Evolutionary conservation across 2,888 invertebrate species (phyloP), one percentile per base, ranked within the genome.

Genomic region (Ischnus inquisitorius): DNA sequence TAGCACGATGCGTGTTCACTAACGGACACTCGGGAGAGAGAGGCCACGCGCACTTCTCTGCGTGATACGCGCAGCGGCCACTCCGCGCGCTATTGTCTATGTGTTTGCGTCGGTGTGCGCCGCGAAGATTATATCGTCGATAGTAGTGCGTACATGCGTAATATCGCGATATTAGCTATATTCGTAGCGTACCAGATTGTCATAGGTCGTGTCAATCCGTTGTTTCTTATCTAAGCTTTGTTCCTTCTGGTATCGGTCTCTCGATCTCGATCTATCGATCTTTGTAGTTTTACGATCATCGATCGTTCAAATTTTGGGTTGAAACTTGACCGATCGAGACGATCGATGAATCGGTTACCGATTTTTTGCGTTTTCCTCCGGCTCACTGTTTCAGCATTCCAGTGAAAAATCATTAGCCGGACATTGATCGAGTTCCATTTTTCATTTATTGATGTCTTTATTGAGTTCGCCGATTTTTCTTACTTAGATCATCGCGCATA

Each of bases 121-220:
- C n/a, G 34, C 0, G 5, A 34, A 72, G 54, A 72, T 72, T 25
- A 51, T 51, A 25, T 54, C n/a, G 25, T 39, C 54, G 22, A 54
- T 22, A 25, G 28, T 48, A 28, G 69, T 51, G 68, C 34, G 72
- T 68, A 25, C 71, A 39, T 74, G 84, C 83, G 85, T 86, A 12
- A 89, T 90, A 87, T 88, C 87, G 83, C 84, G 89, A 91, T 89
- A 90, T 85, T 87, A 81, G 87, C 85, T 91, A 91, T 92, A 92
- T 92, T 92, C 92, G 71, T 72, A 92, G 91, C 90, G 88, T 75
- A 77, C 34, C n/a, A 88, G 92, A 92, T 92, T 92, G 92, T 90
- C 91, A 91, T 92, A 92, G 92, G 92, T 92, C 92, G 92, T 86
- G 89, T 88, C 57, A 76, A 86, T 83, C 84, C 84, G 80, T 79